Evolutionary conservation across 2,797 vertebrate species (phyloP).

Genomic region (Sphenodon punctatus): DNA sequence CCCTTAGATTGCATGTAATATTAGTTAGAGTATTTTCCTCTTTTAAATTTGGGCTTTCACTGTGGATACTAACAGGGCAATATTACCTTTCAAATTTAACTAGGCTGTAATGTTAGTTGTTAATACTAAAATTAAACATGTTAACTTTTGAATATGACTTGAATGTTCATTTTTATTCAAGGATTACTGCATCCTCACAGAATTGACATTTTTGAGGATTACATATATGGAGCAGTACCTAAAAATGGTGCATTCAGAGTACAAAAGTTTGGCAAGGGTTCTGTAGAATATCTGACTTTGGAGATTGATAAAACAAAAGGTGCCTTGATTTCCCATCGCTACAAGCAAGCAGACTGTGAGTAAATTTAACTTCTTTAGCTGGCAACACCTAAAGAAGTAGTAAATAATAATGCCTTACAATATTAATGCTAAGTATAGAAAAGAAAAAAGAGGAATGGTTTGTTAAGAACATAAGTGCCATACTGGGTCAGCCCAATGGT

Average conservation of each 20-base stretch:
- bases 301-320: constrained; percentile 92
- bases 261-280: constrained; percentile 89
- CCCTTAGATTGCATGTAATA: no score
- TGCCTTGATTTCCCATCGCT: constrained; percentile 90
- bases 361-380: constrained; percentile 48
- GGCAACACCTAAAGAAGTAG: not conserved
- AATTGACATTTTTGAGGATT: constrained; percentile 97
- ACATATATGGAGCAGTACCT: constrained; percentile 93
- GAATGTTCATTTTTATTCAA: constrained; percentile 62
- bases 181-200: constrained; percentile 94
- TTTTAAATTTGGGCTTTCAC: not conserved
- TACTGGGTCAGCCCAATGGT: not conserved
- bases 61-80: not conserved
- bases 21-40: not conserved
- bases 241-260: constrained; percentile 93
- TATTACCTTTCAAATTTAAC: not conserved
- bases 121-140: not conserved
- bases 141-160: not conserved
- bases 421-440: not conserved
- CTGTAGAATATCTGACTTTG: constrained; percentile 84
- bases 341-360: constrained; percentile 95
- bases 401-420: not conserved
- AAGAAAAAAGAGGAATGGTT: not conserved
- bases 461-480: not conserved
- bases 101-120: not conserved